Percentiles rank a stretch among this genome's conserved stretches.
These are phyloP conservation scores for Hylyphantes graminicola DNA, from an alignment of 1,140 invertebrate genomes.

Conservation along the genomic window DNA sequence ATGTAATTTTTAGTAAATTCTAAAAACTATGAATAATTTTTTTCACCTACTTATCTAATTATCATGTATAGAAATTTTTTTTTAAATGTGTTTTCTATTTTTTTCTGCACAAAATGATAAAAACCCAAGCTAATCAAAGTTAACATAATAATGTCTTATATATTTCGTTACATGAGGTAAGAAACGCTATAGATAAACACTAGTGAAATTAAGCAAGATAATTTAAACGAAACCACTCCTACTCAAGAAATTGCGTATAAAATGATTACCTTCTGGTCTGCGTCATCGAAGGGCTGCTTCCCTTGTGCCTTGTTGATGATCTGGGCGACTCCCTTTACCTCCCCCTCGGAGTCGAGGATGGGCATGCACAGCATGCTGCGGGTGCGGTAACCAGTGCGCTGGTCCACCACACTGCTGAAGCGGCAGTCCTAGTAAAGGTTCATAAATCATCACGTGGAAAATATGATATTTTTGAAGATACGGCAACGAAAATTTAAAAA, in stretches of 20 bases:
- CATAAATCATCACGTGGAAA: background rate
- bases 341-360: constrained; percentile 93
- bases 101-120: too few species aligned
- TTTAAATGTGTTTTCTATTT: too few species aligned
- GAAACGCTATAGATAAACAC: too few species aligned
- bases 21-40: too few species aligned
- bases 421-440: constrained; percentile 77
- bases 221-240: too few species aligned
- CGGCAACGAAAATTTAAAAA: background rate
- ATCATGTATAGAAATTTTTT: too few species aligned
- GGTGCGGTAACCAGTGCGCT: constrained; percentile 91
- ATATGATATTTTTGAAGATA: background rate
- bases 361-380: constrained; percentile 94
- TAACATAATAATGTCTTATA: too few species aligned
- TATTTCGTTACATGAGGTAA: too few species aligned
- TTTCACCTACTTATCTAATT: too few species aligned
- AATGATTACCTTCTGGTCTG: constrained; percentile 58
- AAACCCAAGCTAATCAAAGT: too few species aligned
- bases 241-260: background rate
- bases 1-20: too few species aligned
- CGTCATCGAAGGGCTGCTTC: constrained; percentile 49
- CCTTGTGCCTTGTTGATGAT: constrained; percentile 92
- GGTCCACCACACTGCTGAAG: constrained; percentile 94
- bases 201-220: too few species aligned
- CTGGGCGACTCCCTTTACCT: constrained; percentile 95